Percentiles rank a stretch among this genome's conserved stretches.
Conservation (phyloP, 2,113 vertebrate species). For the Ondatra zibethicus region DNA sequence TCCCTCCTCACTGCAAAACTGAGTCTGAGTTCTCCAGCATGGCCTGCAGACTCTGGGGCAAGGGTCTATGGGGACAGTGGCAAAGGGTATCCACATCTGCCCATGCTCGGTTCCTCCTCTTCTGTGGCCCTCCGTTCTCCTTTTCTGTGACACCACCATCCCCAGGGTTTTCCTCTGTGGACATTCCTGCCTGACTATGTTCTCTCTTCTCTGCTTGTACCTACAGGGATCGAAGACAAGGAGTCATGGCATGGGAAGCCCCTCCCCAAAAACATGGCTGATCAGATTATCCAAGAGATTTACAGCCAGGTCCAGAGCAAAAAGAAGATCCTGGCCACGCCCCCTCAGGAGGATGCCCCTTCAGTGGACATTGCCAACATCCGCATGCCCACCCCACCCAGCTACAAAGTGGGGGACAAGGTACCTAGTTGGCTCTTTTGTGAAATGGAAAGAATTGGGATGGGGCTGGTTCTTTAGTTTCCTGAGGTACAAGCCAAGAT, state of each 20-base stretch:
- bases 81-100: neutral
- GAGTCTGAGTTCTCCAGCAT: neutral
- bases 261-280: conserved; percentile 95
- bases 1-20: neutral
- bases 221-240: conserved; percentile 94
- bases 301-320: conserved; percentile 92
- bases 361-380: conserved; percentile 92
- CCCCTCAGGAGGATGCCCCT: conserved; percentile 93
- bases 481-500: accelerated
- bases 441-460: no score
- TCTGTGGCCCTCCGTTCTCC: neutral
- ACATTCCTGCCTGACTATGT: conserved; percentile 3
- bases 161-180: neutral
- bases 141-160: neutral
- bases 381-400: conserved; percentile 93
- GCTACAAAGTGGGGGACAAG: conserved; percentile 96
- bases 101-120: accelerated
- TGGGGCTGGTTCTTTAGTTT: neutral
- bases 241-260: conserved; percentile 96
- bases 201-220: neutral
- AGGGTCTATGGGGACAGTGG: neutral
- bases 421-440: conserved; percentile 78
- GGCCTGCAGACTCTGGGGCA: neutral
- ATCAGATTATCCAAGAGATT: conserved; percentile 93
- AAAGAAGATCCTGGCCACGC: conserved; percentile 92